Conservation (phyloP, 2,797 vertebrate species). For the Synanceia verrucosa region DNA sequence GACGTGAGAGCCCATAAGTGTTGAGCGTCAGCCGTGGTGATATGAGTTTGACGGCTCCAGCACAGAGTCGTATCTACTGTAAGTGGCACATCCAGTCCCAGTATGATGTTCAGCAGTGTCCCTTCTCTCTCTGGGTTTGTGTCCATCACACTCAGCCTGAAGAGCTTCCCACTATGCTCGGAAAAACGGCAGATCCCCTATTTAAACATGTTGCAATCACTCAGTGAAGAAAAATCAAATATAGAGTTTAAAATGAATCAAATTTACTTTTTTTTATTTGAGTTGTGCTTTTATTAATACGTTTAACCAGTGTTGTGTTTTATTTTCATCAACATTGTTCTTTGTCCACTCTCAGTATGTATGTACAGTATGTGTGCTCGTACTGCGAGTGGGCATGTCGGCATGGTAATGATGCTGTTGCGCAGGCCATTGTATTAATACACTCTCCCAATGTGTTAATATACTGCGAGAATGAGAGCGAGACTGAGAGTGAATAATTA, state of each 20-base stretch:
- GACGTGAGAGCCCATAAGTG: conserved; percentile 32
- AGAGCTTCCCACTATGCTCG: neutral
- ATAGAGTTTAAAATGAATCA: neutral
- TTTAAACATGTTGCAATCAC: conserved; percentile 10
- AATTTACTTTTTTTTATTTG: neutral
- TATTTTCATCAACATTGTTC: conserved; percentile 21
- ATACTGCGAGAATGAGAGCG: conserved; percentile 50
- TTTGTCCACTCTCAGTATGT: conserved; percentile 38
- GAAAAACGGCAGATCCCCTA: neutral
- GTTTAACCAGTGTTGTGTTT: neutral
- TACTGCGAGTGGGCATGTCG: conserved; percentile 33
- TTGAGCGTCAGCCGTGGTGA: conserved; percentile 24
- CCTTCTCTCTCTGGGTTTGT: neutral
- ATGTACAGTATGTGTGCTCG: neutral
- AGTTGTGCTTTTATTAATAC: neutral
- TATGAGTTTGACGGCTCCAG: conserved; percentile 33
- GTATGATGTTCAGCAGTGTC: neutral
- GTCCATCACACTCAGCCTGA: neutral
- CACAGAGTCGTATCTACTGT: neutral
- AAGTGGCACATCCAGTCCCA: conserved; percentile 16
- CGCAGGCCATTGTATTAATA: conserved; percentile 59
- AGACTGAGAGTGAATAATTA: conserved; percentile 73
- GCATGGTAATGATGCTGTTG: conserved; percentile 57
- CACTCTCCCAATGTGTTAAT: conserved; percentile 60
- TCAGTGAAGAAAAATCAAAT: conserved; percentile 1